These are phyloP conservation scores for Myodes glareolus DNA, from an alignment of 2,113 vertebrate species.

Conservation along the genomic window DNA sequence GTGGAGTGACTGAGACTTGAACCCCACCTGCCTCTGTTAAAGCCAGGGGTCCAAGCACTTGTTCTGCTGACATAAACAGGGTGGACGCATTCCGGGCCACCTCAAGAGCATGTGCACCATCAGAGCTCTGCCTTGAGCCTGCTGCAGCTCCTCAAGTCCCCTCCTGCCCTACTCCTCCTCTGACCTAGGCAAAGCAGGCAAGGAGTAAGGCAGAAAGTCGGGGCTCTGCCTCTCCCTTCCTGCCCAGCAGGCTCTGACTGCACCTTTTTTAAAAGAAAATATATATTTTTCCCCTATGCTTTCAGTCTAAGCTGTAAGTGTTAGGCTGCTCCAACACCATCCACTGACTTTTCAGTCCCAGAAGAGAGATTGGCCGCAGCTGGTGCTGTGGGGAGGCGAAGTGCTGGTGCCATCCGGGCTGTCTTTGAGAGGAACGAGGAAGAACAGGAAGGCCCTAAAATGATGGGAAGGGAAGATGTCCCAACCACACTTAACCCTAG, in stretches of 20 bases:
- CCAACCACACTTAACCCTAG: fast-evolving
- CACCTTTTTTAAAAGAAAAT: not conserved
- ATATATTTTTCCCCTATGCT: not conserved
- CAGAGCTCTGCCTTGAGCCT: not conserved
- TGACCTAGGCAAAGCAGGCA: not conserved
- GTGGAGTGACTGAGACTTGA: not conserved
- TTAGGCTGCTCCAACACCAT: not conserved
- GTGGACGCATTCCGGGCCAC: not conserved
- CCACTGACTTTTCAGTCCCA: conserved; percentile 16
- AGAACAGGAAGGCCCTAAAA: not conserved
- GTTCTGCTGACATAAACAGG: not conserved
- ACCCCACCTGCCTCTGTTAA: not conserved
- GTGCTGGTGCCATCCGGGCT: not conserved
- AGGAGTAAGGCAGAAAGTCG: not conserved
- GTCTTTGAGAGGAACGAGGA: not conserved
- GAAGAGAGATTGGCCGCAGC: not conserved
- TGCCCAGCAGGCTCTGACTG: no score
- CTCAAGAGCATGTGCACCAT: not conserved
- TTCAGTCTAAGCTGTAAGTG: not conserved
- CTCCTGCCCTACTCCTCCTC: not conserved
- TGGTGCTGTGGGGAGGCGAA: not conserved
- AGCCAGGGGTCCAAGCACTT: not conserved
- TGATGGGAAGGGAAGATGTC: not conserved
- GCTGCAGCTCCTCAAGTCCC: fast-evolving
- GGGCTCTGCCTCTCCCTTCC: no score